A percentile compares a stretch with the other conserved stretches of the same genome.
phyloP scores from a whole-genome alignment of 2,888 invertebrate genomes.

The Cancer borealis region DNA sequence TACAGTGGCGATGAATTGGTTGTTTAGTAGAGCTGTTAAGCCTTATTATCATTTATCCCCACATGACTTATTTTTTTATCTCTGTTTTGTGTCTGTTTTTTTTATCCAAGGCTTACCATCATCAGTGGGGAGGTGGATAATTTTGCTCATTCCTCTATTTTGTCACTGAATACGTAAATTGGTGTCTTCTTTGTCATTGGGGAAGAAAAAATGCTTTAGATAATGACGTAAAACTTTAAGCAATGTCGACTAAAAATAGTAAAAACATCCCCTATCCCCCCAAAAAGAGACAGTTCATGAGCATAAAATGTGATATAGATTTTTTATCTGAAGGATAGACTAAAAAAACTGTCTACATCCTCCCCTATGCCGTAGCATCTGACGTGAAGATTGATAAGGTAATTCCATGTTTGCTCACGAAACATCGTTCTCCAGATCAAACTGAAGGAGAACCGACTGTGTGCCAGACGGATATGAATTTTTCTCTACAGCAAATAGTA shows the following conservation, averaged over 20 bases:
- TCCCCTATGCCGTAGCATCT: background rate
- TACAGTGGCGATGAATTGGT: background rate
- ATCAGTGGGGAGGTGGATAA: background rate
- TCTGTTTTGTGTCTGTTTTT: background rate
- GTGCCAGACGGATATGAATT: background rate
- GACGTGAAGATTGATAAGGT: conserved; percentile 1
- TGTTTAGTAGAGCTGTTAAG: no score
- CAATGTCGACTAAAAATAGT: background rate
- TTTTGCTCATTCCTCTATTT: background rate
- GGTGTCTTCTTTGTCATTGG: background rate
- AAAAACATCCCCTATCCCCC: background rate
- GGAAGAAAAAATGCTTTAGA: background rate
- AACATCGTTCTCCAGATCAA: conserved; percentile 23
- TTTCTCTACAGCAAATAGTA: background rate
- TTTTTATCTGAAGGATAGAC: background rate
- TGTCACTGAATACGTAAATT: background rate
- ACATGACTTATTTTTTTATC: background rate
- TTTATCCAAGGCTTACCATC: background rate
- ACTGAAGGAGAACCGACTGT: background rate
- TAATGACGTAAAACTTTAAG: background rate
- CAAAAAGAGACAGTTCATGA: background rate
- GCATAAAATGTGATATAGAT: background rate
- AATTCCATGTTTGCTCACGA: conserved; percentile 8
- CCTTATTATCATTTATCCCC: no score
- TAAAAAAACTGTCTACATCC: background rate